Evolutionary conservation across 2,113 vertebrate species (phyloP).

Genomic region (Sterrhoptilus dennistouni): DNA sequence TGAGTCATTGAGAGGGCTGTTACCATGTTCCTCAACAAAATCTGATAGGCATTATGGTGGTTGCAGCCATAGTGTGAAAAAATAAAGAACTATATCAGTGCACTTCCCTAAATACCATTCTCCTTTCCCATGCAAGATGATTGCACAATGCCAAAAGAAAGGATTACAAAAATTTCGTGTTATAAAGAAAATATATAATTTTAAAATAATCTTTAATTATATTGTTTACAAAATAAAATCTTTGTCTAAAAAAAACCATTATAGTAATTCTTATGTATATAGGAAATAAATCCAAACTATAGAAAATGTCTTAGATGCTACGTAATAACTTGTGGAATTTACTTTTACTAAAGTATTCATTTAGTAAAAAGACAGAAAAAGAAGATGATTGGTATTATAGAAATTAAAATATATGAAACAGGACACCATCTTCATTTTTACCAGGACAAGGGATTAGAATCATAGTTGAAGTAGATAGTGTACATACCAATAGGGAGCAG

Average conservation of each 20-base stretch:
- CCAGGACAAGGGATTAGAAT: slow-evolving; percentile 47
- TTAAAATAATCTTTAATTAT: background rate
- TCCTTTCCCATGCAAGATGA: background rate
- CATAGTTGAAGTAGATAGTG: slow-evolving; percentile 27
- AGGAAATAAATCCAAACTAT: background rate
- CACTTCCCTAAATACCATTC: background rate
- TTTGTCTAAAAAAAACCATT: background rate
- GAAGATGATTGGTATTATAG: background rate
- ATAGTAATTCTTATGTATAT: background rate
- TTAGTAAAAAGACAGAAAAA: background rate
- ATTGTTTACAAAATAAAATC: background rate
- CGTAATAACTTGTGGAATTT: background rate
- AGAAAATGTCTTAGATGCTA: background rate
- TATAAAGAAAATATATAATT: background rate
- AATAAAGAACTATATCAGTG: background rate
- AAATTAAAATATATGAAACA: slow-evolving; percentile 22
- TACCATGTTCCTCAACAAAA: background rate
- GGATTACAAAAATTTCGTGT: background rate
- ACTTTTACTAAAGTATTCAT: background rate
- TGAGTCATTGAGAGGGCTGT: background rate
- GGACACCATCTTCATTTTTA: slow-evolving; percentile 13
- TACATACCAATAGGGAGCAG: slow-evolving; percentile 48
- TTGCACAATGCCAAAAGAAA: background rate
- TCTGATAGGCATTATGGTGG: background rate
- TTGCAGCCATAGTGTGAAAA: background rate